phyloP scores from a whole-genome alignment of 2,113 vertebrate species.

The Thamnophis sirtalis region DNA sequence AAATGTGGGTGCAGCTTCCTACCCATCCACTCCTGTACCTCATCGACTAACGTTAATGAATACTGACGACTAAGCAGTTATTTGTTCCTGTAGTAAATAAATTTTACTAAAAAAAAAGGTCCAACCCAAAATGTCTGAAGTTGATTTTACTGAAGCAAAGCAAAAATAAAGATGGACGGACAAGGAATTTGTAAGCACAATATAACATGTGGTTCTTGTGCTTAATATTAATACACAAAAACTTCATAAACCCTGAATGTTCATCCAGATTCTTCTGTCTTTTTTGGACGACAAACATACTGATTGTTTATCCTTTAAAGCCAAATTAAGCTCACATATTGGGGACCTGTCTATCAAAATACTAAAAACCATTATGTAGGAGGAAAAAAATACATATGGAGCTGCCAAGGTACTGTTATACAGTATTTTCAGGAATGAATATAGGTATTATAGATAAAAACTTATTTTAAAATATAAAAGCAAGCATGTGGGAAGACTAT shows the following conservation, averaged over 20 bases:
- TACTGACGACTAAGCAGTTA: constrained; percentile 31
- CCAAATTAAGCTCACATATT: not conserved
- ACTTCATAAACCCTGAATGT: not conserved
- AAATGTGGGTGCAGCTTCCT: constrained; percentile 18
- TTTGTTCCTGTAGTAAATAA: constrained; percentile 39
- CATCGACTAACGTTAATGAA: constrained; percentile 57
- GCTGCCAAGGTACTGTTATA: not conserved
- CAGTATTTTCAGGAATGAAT: not conserved
- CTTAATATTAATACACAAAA: not conserved
- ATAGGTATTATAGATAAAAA: not conserved
- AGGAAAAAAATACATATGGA: not conserved
- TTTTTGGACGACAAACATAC: not conserved
- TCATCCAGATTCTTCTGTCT: not conserved
- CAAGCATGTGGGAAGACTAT: not conserved
- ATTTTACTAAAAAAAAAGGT: constrained; percentile 20
- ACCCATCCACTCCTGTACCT: constrained; percentile 19
- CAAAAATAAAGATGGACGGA: not conserved
- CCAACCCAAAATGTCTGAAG: not conserved
- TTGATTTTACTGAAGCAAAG: not conserved
- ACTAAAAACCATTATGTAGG: not conserved
- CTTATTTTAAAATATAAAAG: not conserved
- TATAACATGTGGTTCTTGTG: not conserved
- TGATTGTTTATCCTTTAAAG: not conserved
- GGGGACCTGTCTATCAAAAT: not conserved
- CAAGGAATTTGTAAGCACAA: not conserved